Base-by-base conservation (phyloP, 1,140 invertebrate species). In the Gryllus bimaculatus region DNA sequence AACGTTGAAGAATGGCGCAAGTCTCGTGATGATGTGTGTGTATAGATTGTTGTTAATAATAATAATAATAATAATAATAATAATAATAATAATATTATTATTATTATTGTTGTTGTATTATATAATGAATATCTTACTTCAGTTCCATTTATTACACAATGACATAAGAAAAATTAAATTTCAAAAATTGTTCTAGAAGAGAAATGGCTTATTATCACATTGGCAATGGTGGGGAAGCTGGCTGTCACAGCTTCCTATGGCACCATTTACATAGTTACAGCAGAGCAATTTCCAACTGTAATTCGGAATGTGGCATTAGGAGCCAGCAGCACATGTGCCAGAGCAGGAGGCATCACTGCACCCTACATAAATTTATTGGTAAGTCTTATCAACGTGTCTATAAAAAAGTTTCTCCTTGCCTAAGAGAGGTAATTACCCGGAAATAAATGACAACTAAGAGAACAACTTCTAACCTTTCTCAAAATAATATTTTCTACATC, bases 271-370 rank as follows among this genome's bases (percentile, higher is more conserved):
- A 88, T 95, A 74, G 94, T 93, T 83, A 92, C 94, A 10, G 91
- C 91, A 8, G 94, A 96, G 86, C 91, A 95, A 83, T 95, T 94
- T 83, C 94, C 94, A 1, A 96, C 94, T 0, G 90, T 93, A 8
- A 90, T 96, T 74, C 87, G 95, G 79, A 95, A 93, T 83, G 91
- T 92, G 74, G 93, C 90, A 12, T 84, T 95, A 80, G 94, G 94
- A 5, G 91, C 92, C 7, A 89, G 92, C 73, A 95, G 93, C 0
- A 93, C 92, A 81, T 91, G 90, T 80, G 94, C 93, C 8, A 86
- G 94, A 79, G 85, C 95, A 78, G 93, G 93, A 15, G 93, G 92
- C 48, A 92, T 95, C 81, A 84, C 93, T 74, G 92, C 93, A 3
- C 93, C 94, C 8, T 92, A 90, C 81, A 87, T 93, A 49, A 91